Conservation (phyloP, 2,888 invertebrate species). For the Microctonus hyperodae region DNA sequence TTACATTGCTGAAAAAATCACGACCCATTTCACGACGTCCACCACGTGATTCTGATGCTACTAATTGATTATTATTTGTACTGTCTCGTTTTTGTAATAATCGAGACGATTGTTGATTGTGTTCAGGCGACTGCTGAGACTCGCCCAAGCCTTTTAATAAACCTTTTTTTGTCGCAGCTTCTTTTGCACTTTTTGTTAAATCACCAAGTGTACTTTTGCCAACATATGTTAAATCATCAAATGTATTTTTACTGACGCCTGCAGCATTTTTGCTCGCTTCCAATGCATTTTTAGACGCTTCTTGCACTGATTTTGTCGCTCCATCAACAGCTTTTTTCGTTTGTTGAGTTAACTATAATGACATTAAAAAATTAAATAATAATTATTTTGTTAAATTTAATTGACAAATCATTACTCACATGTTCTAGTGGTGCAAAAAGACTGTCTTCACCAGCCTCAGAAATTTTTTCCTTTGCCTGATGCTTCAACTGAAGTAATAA, state of each 20-base stretch:
- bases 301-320: conserved; percentile 81
- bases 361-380: conserved; percentile 26
- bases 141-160: conserved; percentile 74
- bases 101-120: conserved; percentile 50
- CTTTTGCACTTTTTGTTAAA: conserved; percentile 89
- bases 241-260: conserved; percentile 85
- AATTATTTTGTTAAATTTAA: conserved; percentile 19
- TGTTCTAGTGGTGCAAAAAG: conserved; percentile 83
- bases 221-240: conserved; percentile 88
- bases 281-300: conserved; percentile 83
- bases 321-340: conserved; percentile 89
- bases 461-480: conserved; percentile 71
- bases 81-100: conserved; percentile 58
- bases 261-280: conserved; percentile 90
- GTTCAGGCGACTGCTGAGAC: conserved; percentile 60
- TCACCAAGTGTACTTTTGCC: conserved; percentile 91
- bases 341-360: conserved; percentile 84
- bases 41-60: conserved; percentile 68
- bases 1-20: conserved; percentile 90
- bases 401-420: conserved; percentile 66
- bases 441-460: conserved; percentile 77
- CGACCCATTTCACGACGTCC: conserved; percentile 68
- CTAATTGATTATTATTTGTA: conserved; percentile 65
- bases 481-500: conserved; percentile 65
- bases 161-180: conserved; percentile 86